Conservation (phyloP, 2,888 invertebrate genomes). For the Orchestes rusci region DNA sequence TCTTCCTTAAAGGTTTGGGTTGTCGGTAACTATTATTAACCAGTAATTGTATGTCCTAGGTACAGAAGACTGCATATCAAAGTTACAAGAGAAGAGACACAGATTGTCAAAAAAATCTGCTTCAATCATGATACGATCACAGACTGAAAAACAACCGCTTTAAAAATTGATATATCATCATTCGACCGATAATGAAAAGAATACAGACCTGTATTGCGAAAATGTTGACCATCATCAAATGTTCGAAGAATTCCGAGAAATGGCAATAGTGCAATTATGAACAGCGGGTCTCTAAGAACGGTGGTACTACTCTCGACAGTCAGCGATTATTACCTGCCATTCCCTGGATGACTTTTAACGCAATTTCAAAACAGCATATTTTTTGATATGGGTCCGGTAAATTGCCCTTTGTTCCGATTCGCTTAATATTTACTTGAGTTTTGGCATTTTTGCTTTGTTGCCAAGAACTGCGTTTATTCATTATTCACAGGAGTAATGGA, state of each 20-base stretch:
- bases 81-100: no score
- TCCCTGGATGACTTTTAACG: constrained; percentile 43
- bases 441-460: no score
- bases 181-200: background rate
- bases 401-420: constrained; percentile 40
- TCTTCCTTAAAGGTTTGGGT: no score
- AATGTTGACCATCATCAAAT: constrained; percentile 16
- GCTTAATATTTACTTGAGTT: background rate
- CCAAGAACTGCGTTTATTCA: no score
- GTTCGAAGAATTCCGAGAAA: constrained; percentile 18
- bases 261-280: constrained; percentile 20
- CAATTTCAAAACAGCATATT: constrained; percentile 45
- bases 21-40: no score
- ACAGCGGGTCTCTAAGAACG: constrained; percentile 12
- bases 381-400: constrained; percentile 43
- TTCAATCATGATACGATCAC: no score
- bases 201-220: background rate
- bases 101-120: no score
- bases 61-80: no score
- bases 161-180: background rate
- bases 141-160: constrained; percentile 4
- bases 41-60: no score
- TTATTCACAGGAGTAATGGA: no score
- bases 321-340: constrained; percentile 37
- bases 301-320: no score